Evolutionary conservation across 2,888 invertebrate genomes (phyloP), one percentile per base, ranked within the genome.

Genomic region (Cyclophora albipunctata): DNA sequence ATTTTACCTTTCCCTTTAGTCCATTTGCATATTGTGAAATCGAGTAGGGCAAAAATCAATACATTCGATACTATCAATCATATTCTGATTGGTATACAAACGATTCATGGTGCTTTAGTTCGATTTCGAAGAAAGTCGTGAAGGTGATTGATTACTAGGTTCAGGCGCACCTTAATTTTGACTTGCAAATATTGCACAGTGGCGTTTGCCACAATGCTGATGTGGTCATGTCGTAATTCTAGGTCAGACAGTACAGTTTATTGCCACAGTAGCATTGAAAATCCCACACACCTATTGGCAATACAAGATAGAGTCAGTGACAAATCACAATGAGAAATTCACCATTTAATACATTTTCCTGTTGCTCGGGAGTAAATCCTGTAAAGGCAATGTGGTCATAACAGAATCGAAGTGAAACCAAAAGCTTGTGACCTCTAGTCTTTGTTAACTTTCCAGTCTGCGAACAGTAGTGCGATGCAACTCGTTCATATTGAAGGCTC

Each of bases 381-480:
- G 20, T 50, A 42, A 46, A 51, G 49, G 48, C 48, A 52, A 52
- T 48, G 49, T 47, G 50, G 57, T 53, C 58, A 54, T 58, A 56
- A 55, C 54, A 53, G 51, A 53, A 55, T 52, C 55, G 49, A 56
- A 59, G 51, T 45, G 34, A 50, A 53, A 66, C 71, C 67, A 69
- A 60, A 52, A 49, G 53, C 54, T 5, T 54, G 60, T 65, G 67
- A 67, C 58, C 69, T 51, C 53, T 52, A 50, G 48, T 45, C 51
- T 63, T 63, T 67, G 63, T 73, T 69, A 66, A 60, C 56, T 62
- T 62, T 66, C 59, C 59, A 54, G 58, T 64, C 55, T 54, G 49
- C 43, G 48, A 59, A 46, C 50, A 57, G 52, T 52, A 45, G 54
- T 47, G 52, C 52, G 51, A 53, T 62, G 52, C 51, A 51, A 57